These are phyloP conservation scores for Steinernema carpocapsae DNA, from an alignment of 2,888 invertebrate genomes.

Conservation along the genomic window DNA sequence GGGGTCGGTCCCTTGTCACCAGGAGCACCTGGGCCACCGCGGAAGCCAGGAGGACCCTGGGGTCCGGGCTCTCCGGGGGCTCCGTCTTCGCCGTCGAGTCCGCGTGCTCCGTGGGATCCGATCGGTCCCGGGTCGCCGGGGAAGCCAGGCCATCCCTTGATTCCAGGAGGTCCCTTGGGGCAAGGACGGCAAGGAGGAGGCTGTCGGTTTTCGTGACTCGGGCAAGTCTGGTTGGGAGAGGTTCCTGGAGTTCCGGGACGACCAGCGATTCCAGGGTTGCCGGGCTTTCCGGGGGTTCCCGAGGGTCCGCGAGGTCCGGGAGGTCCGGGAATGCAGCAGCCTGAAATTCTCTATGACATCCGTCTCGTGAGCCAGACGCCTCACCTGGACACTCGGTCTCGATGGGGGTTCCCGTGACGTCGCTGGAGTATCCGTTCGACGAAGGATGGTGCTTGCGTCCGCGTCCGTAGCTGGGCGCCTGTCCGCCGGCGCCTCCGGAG, in stretches of 20 bases:
- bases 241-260: constrained; percentile 65
- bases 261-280: constrained; percentile 64
- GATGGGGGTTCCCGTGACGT: constrained; percentile 66
- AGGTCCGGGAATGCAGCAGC: constrained; percentile 63
- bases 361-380: not conserved
- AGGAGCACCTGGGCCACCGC: constrained; percentile 67
- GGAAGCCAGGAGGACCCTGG: constrained; percentile 58
- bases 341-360: constrained; percentile 35
- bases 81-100: constrained; percentile 66
- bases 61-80: constrained; percentile 62
- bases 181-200: constrained; percentile 69
- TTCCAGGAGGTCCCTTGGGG: constrained; percentile 61
- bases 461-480: not conserved
- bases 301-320: constrained; percentile 67
- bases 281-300: constrained; percentile 65
- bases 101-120: constrained; percentile 60
- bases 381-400: constrained; percentile 68
- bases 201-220: constrained; percentile 61
- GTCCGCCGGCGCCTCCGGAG: not conserved
- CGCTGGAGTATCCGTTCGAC: constrained; percentile 18
- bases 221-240: constrained; percentile 69
- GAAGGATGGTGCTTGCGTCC: constrained; percentile 29
- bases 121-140: constrained; percentile 67
- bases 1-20: constrained; percentile 69
- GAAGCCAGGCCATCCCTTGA: constrained; percentile 69